Conservation (phyloP, 2,888 invertebrate species). For the Heliconius sara region DNA sequence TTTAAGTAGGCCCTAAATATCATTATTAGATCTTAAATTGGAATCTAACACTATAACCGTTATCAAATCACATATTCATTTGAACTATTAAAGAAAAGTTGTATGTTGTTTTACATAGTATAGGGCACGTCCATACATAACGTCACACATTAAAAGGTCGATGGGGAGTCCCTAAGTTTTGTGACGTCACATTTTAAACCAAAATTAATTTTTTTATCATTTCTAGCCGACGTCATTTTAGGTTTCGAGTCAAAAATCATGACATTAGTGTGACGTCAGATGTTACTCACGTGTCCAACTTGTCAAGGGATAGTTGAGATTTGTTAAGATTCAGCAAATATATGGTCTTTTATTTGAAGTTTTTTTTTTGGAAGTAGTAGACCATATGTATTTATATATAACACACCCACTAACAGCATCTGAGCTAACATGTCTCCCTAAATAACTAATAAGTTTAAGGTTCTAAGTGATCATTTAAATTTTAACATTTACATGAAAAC, state of each 20-base stretch:
- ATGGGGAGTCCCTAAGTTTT: not conserved
- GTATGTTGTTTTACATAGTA: not conserved
- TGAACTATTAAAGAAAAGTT: constrained; percentile 20
- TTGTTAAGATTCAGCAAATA: constrained; percentile 3
- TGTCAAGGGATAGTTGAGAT: too few species aligned
- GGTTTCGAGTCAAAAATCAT: too few species aligned
- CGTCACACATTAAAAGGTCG: not conserved
- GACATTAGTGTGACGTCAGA: not conserved
- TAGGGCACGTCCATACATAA: not conserved
- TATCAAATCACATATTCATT: constrained; percentile 13
- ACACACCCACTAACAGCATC: constrained; percentile 13
- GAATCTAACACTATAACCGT: constrained; percentile 20
- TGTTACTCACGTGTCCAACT: constrained; percentile 7
- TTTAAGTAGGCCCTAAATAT: constrained; percentile 11
- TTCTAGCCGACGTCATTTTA: not conserved
- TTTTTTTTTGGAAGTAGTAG: not conserved
- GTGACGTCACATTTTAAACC: not conserved
- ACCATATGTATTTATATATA: not conserved
- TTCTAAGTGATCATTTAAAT: constrained; percentile 3
- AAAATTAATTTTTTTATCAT: not conserved
- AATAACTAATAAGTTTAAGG: not conserved
- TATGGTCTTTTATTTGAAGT: not conserved
- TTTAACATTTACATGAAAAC: constrained; percentile 17
- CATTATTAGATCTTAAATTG: constrained; percentile 13
- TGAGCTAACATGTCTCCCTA: not conserved